phyloP scores from a whole-genome alignment of 2,888 invertebrate genomes.

The Punctoribates punctum region DNA sequence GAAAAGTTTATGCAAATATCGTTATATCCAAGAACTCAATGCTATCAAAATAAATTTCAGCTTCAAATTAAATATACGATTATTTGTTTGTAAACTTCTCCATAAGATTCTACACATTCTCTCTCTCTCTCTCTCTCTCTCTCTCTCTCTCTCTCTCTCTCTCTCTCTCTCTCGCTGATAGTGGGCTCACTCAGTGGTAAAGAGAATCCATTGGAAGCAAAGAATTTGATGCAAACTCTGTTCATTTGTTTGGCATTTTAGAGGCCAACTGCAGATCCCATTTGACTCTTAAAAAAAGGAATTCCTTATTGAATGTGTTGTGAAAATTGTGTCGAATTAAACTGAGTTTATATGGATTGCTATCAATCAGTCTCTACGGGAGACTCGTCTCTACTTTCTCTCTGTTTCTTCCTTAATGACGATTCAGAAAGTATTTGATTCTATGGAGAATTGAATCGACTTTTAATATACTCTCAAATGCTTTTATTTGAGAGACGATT shows the following conservation, averaged over 20 bases:
- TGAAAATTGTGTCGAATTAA: conserved; percentile 12
- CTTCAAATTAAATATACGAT: too few relatives aligned
- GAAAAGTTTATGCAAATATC: background rate
- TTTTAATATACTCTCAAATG: too few relatives aligned
- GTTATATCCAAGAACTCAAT: background rate
- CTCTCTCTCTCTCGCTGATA: too few relatives aligned
- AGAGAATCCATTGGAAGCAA: background rate
- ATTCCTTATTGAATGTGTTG: background rate
- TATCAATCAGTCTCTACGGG: conserved; percentile 11
- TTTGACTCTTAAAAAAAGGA: background rate
- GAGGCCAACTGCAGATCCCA: background rate
- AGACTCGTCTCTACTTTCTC: background rate
- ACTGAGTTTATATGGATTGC: conserved; percentile 23
- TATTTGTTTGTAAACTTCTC: too few relatives aligned
- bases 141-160: too few relatives aligned
- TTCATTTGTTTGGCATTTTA: background rate
- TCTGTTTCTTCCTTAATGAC: background rate
- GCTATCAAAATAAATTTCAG: background rate
- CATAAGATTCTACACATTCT: too few relatives aligned
- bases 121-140: too few relatives aligned
- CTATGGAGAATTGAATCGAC: too few relatives aligned
- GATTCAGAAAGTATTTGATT: background rate
- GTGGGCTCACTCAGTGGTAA: too few relatives aligned
- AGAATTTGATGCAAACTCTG: background rate
- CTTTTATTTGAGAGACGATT: too few relatives aligned